phyloP scores from a whole-genome alignment of 2,888 invertebrate genomes.

The Eupithecia insigniata region DNA sequence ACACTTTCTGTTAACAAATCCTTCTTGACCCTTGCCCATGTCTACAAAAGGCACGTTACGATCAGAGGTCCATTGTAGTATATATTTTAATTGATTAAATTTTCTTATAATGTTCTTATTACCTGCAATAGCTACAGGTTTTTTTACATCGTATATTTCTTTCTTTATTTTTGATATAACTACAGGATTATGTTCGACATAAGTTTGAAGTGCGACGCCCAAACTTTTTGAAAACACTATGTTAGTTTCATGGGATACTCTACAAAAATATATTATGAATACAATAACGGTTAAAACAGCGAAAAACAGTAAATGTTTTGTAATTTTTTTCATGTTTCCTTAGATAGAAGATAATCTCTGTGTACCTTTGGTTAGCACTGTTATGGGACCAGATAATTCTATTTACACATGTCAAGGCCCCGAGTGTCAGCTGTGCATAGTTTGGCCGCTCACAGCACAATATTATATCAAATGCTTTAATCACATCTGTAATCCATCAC shows the following conservation, averaged over 20 bases:
- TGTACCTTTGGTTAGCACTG: not conserved
- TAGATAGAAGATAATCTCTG: not conserved
- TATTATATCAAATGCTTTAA: not conserved
- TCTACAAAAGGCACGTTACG: conserved; percentile 58
- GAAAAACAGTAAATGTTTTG: not conserved
- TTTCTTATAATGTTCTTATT: not conserved
- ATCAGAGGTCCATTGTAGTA: conserved; percentile 64
- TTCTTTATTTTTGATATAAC: not conserved
- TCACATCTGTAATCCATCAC: not conserved
- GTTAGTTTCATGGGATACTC: not conserved
- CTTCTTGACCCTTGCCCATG: conserved; percentile 58
- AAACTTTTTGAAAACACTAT: not conserved
- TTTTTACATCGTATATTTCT: not conserved
- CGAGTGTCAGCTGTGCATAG: not conserved
- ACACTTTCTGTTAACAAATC: conserved; percentile 60
- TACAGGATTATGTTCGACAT: not conserved
- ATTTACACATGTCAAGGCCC: not conserved
- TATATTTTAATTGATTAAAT: conserved; percentile 55
- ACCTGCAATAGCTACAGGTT: not conserved
- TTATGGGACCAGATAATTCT: not conserved
- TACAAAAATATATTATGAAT: not conserved
- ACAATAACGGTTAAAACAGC: not conserved
- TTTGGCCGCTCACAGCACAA: not conserved
- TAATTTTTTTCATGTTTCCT: not conserved
- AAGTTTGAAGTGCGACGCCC: not conserved